Percentiles rank a stretch among this genome's conserved stretches.
Evolutionary conservation across 2,888 invertebrate species (phyloP).

Genomic region (Megalurothrips usitatus): DNA sequence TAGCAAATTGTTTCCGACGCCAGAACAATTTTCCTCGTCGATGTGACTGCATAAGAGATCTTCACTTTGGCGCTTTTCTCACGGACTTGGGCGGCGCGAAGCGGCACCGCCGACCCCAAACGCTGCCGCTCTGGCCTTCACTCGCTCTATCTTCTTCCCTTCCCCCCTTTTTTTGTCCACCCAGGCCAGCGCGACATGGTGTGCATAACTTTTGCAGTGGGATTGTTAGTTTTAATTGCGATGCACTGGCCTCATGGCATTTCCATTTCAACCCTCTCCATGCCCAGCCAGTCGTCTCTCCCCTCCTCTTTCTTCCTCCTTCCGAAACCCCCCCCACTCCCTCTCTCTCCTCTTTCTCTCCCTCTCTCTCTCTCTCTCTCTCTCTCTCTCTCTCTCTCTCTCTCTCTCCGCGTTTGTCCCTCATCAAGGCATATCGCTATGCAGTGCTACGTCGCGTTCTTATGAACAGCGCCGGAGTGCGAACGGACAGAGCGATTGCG

Average conservation of each 20-base stretch:
- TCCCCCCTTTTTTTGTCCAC: background rate
- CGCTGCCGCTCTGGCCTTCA: background rate
- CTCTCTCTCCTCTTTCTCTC: background rate
- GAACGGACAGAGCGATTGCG: conserved; percentile 20
- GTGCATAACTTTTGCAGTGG: background rate
- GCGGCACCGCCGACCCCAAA: too few relatives aligned
- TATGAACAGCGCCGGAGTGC: conserved; percentile 16
- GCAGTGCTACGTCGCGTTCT: background rate
- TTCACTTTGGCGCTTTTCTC: too few relatives aligned
- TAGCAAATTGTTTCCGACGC: too few relatives aligned
- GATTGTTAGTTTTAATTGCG: conserved; percentile 23
- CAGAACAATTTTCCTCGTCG: too few relatives aligned
- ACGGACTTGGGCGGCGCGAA: too few relatives aligned
- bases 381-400: background rate
- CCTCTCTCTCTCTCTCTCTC: background rate
- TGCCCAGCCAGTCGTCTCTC: background rate
- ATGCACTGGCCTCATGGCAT: background rate
- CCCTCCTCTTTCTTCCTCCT: background rate
- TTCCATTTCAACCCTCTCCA: background rate
- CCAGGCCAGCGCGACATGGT: background rate
- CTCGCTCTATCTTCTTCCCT: background rate
- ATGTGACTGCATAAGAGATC: too few relatives aligned
- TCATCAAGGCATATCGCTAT: background rate
- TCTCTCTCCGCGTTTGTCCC: background rate
- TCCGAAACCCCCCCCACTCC: background rate